Evolutionary conservation across 2,113 vertebrate genomes (phyloP), one percentile per base, ranked within the genome.

Genomic region (Phrynosoma blainvillii): DNA sequence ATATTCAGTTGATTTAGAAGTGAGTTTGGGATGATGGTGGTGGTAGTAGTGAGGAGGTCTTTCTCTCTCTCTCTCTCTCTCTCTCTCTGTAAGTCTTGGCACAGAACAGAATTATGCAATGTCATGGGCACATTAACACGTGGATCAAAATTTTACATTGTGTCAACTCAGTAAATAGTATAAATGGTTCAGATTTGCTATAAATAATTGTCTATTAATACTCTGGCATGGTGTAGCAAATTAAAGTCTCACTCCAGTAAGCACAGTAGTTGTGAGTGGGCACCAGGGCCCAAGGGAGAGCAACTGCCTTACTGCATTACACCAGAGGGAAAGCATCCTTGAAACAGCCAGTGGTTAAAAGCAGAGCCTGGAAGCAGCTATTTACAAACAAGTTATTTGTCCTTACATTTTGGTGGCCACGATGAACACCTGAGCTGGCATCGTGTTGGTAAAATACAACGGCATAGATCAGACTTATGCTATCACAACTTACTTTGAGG

Each of bases 201-300:
- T 98, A 97, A 98, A 98, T 98, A 98, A 98, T 97, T 98, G 97
- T 97, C 98, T 96, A 97, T 98, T 98, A 97, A 97, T 97, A 96
- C 96, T 94, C 93, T 96, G 96, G 96, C 97, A 75, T 97, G 96
- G 96, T 96, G 96, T 95, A 96, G 97, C 96, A 98, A 98, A 98
- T 98, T 94, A 97, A 96, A 97, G 97, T 96, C 95, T 95, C 96
- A 95, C 97, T 96, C 96, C 96, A 96, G 93, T 96, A 95, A 97
- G 95, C 97, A 97, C 96, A 96, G 96, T 96, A 96, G 96, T 96
- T 96, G 95, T 95, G 96, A 93, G 95, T 95, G 94, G 92, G 92
- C 91, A 40, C 95, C 93, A 91, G 78, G 94, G 92, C 93, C 36
- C 25, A 71, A 90, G 90, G 89, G 88, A 93, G 95, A 93, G 93